A percentile compares a stretch with the other conserved stretches of the same genome.
These are phyloP conservation scores for Phasianus colchicus DNA, from an alignment of 2,113 vertebrate species.

Conservation along the genomic window DNA sequence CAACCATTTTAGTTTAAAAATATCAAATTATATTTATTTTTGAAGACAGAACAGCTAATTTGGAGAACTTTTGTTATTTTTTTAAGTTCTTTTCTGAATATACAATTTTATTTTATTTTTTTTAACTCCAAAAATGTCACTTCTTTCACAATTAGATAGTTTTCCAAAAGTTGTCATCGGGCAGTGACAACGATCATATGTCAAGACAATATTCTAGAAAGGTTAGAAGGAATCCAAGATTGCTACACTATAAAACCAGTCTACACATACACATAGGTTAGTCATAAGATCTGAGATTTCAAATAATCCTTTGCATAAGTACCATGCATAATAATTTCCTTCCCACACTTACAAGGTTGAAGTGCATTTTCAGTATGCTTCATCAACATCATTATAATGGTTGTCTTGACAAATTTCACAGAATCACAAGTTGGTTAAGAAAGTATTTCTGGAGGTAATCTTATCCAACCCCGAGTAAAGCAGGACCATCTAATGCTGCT, in stretches of 20 bases:
- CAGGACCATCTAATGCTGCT: neutral
- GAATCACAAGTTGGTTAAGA: neutral
- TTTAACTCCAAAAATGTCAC: neutral
- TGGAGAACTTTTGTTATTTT: neutral
- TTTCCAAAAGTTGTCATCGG: neutral
- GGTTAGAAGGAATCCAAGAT: neutral
- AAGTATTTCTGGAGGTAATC: neutral
- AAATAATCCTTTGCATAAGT: neutral
- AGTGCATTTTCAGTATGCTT: neutral
- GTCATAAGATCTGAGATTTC: neutral
- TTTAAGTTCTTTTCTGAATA: neutral
- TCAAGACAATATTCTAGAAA: neutral
- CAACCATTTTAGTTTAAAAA: neutral
- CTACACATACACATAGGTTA: too few relatives aligned
- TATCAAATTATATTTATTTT: neutral
- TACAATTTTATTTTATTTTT: neutral
- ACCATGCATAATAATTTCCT: neutral
- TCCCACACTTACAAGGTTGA: neutral
- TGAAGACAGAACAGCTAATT: neutral
- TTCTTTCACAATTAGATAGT: neutral
- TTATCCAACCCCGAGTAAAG: neutral
- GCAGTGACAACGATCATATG: neutral
- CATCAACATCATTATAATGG: neutral
- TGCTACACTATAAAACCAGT: neutral
- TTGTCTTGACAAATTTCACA: neutral